A percentile compares a stretch with the other conserved stretches of the same genome.
Conservation (phyloP, 2,888 invertebrate genomes). For the Parnassius apollo region DNA sequence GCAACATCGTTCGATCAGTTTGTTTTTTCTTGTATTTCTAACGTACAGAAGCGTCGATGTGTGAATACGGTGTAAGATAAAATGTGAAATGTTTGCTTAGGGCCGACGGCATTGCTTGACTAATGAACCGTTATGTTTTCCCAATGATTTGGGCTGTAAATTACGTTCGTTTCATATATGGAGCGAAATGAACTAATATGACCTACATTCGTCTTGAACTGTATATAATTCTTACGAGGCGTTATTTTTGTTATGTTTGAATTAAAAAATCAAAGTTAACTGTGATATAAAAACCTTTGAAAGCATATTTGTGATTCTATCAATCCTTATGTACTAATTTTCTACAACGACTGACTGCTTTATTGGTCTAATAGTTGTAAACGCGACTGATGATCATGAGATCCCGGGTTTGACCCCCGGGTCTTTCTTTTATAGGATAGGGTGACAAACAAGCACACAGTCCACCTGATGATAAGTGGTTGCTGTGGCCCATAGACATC, state of each 20-base stretch:
- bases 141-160: conserved; percentile 62
- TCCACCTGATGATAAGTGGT: too few relatives aligned
- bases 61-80: conserved; percentile 64
- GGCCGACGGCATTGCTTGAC: conserved; percentile 51
- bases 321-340: too few relatives aligned
- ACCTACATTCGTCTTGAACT: conserved; percentile 6
- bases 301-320: too few relatives aligned
- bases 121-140: conserved; percentile 81
- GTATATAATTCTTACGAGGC: conserved; percentile 10
- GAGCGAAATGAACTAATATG: conserved; percentile 31
- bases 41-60: conserved; percentile 48
- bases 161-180: conserved; percentile 37
- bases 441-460: too few relatives aligned
- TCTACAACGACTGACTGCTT: too few relatives aligned
- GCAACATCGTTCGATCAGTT: conserved; percentile 44
- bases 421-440: too few relatives aligned
- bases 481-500: too few relatives aligned
- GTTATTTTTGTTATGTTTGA: not conserved
- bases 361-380: too few relatives aligned
- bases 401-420: too few relatives aligned
- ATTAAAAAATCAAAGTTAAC: too few relatives aligned
- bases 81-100: conserved; percentile 67
- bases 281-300: too few relatives aligned
- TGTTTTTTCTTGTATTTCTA: conserved; percentile 33
- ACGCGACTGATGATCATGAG: too few relatives aligned